Percentiles rank a stretch among this genome's conserved stretches.
phyloP scores from a whole-genome alignment of 2,888 invertebrate genomes.

The Tenthredo distinguenda region DNA sequence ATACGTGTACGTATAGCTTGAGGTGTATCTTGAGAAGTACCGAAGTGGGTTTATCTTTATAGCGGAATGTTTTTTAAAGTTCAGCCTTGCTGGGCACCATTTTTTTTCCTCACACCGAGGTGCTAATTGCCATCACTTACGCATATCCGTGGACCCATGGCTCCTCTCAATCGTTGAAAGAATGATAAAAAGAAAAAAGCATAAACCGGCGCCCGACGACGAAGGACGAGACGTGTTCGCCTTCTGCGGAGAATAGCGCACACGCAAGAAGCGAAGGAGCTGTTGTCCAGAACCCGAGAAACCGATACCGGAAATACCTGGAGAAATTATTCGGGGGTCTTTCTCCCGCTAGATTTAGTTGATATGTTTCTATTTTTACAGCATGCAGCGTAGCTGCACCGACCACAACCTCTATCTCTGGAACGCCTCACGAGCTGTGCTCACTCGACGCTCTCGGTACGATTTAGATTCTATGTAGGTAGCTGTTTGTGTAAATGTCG shows the following conservation, averaged over 20 bases:
- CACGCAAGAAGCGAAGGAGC: background rate
- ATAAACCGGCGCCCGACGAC: slow-evolving; percentile 8
- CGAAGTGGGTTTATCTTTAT: slow-evolving; percentile 39
- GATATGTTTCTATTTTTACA: slow-evolving; percentile 70
- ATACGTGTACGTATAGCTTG: background rate
- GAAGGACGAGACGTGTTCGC: background rate
- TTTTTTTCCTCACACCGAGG: slow-evolving; percentile 38
- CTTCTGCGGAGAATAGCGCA: background rate
- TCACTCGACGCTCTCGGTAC: slow-evolving; percentile 74
- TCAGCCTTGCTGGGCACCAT: slow-evolving; percentile 21
- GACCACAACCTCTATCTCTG: slow-evolving; percentile 63
- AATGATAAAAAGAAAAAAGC: background rate
- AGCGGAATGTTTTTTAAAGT: slow-evolving; percentile 43
- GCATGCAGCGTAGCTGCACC: slow-evolving; percentile 70
- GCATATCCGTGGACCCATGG: slow-evolving; percentile 32
- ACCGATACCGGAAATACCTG: background rate
- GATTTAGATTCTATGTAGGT: slow-evolving; percentile 55
- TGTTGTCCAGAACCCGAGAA: background rate
- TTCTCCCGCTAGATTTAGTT: background rate
- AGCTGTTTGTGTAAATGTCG: slow-evolving; percentile 20
- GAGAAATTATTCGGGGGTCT: background rate
- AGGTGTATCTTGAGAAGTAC: background rate
- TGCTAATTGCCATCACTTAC: slow-evolving; percentile 45
- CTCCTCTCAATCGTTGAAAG: background rate
- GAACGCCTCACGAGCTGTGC: slow-evolving; percentile 72